Evolutionary conservation across 1,140 invertebrate genomes (phyloP), one percentile per base, ranked within the genome.

Genomic region (Hylaeus volcanicus): DNA sequence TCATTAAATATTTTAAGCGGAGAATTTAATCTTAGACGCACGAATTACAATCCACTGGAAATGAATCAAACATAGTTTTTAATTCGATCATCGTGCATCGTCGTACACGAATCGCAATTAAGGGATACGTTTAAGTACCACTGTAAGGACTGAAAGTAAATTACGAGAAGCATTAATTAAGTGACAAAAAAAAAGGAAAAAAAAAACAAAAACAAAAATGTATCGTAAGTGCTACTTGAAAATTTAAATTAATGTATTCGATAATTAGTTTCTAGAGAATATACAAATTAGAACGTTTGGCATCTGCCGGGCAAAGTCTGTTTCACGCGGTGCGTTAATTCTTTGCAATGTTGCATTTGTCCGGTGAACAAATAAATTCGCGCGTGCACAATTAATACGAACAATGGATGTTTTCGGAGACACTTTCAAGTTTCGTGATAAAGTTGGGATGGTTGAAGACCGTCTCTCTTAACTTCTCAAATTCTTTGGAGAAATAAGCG

Each of bases 61-160:
- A 37, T 58, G 48, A 79, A 79, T 79, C 71, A 79, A 79, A 74
- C 71, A 26, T 79, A 79, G 77, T 51, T 79, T 79, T 66, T 79
- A 79, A 79, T 74, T 79, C 43, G 45, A 48, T 14, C 43, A 64
- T 12, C 55, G n/a, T 61, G 37, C 45, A 58, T 74, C 43, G 15
- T 6, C 6, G 3, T 41, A 65, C 39, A 15, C 45, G n/a, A 56
- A n/a, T 45, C 45, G 39, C 45, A 37, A 39, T 39, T 66, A 58
- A 79, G 48, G n/a, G 2, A 5, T 45, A 63, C 5, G 11, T 14
- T 79, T 73, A 73, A 79, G 70, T 63, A 73, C 60, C 77, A 51
- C 26, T 65, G 9, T 56, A 79, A 66, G 77, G 70, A 74, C 70
- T 74, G 77, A 79, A 79, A 79, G 77, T 79, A 79, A 79, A 60